A percentile compares a stretch with the other conserved stretches of the same genome.
Conservation (phyloP, 1,140 invertebrate species). For the Apis dorsata region DNA sequence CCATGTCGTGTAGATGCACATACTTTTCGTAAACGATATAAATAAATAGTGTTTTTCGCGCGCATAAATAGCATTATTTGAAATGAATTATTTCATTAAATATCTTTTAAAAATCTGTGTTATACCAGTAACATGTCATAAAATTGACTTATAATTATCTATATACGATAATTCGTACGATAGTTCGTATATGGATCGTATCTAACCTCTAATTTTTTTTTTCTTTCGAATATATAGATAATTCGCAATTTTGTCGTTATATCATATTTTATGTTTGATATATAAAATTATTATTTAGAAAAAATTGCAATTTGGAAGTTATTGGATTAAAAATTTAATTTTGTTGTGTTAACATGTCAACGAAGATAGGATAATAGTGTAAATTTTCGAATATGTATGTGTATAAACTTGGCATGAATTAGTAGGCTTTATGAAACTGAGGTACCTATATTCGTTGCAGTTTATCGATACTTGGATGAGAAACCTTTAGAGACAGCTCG, state of each 20-base stretch:
- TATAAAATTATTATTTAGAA: neutral
- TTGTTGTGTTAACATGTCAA: no score
- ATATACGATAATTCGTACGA: neutral
- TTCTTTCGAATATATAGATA: neutral
- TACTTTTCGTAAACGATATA: neutral
- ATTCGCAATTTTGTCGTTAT: neutral
- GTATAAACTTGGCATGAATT: neutral
- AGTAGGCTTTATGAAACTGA: neutral
- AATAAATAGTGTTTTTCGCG: neutral
- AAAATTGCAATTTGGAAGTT: neutral
- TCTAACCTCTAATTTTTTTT: neutral
- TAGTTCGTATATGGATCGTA: neutral
- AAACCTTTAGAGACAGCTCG: slow-evolving; percentile 36
- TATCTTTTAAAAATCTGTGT: neutral
- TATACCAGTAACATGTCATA: slow-evolving; percentile 27
- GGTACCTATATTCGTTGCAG: neutral
- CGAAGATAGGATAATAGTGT: neutral
- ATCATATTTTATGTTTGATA: neutral
- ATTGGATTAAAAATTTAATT: neutral
- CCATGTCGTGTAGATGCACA: neutral
- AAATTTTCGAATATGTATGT: no score
- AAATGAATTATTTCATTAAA: neutral
- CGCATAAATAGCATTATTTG: neutral
- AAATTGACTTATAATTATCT: slow-evolving; percentile 24
- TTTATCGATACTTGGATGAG: neutral